Evolutionary conservation across 2,888 invertebrate species (phyloP), one percentile per base, ranked within the genome.

Genomic region (Drosophila monieri): DNA sequence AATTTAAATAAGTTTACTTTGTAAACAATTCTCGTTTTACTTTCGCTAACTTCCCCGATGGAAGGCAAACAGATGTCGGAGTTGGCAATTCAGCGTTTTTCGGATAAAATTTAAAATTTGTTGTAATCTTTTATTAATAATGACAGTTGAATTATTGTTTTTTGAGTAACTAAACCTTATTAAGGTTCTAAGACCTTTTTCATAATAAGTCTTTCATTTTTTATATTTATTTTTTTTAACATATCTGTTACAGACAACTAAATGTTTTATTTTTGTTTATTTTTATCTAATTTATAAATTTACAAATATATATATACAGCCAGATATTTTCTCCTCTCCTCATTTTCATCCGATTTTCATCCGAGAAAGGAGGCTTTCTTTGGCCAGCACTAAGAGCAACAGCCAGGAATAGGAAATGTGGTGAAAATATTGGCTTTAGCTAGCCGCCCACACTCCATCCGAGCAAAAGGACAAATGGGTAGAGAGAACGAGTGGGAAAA

Each of bases 1-100:
- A 85, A 83, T 85, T 85, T 85, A 79, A 83, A 85, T 85, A 87
- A 80, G 85, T 87, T 85, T 83, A 76, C 88, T 83, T 78, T 78
- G 78, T 74, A 76, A 78, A 81, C 79, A 79, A 64, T 83, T 85
- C 73, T 72, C 69, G 72, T 76, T 74, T 70, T 66, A 57, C 64
- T 62, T 47, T 62, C 44, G 59, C 44, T 39, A 32, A 23, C 37
- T 51, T 43, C 15, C 48, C 60, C 12, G n/a, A 49, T 30, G 47
- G 59, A 83, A 77, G 56, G 71, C 73, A 75, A 83, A 83, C 76
- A 78, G 55, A 67, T 65, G 46, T 46, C 3, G 41, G 58, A 10
- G 58, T 3, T 18, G 30, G 8, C 32, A n/a, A 9, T 32, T 48
- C 4, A 18, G 60, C 30, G n/a, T 18, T 10, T 48, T 41, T 61